Base-by-base conservation (phyloP, 2,797 vertebrate species). In the Geotria australis region DNA sequence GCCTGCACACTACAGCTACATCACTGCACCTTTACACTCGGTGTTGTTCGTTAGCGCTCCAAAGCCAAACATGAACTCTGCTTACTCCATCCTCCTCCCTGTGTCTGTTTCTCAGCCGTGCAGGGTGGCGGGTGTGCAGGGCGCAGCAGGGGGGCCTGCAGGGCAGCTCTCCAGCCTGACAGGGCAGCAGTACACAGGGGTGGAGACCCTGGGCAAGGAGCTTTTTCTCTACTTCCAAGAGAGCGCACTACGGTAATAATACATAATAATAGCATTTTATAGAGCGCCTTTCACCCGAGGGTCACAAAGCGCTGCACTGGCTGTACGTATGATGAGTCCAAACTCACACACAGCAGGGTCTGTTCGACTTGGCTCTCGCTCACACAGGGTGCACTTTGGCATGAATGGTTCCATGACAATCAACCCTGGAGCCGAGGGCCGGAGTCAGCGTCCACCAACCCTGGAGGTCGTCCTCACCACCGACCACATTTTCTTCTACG, bases 351-450 rank as follows among this genome's bases (percentile, higher is more conserved):
- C 4, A 62, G 9, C 47, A 64, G 1, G 57, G 60, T 63, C 49
- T 55, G 56, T 57, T 3, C 46, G 56, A 15, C 57, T 11, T 47
- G 9, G 59, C 9, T 57, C 2, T 63, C 62, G 70, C 56, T 58
- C 24, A 70, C 64, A 7, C 1, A 94, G 89, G 71, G 68, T 95
- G 69, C 86, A 95, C 71, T 95, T 96, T 10, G 86, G 88, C 48
- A 89, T 91, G 82, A 85, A 82, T 3, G 86, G 88, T 58, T 86
- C 74, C n/a, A 64, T 94, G 69, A 48, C 60, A 57, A 76, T 96
- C 69, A 91, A 88, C 68, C 69, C 60, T 13, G 65, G 70, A 61
- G 68, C 48, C 58, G 74, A 70, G 63, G 69, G 66, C 24, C 67
- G 63, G 64, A 72, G 63, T 24, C 68, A 67, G 64, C 60, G 61